Evolutionary conservation across 2,797 vertebrate genomes (phyloP), one percentile per base, ranked within the genome.

Genomic region (Pseudomugil tenellus): DNA sequence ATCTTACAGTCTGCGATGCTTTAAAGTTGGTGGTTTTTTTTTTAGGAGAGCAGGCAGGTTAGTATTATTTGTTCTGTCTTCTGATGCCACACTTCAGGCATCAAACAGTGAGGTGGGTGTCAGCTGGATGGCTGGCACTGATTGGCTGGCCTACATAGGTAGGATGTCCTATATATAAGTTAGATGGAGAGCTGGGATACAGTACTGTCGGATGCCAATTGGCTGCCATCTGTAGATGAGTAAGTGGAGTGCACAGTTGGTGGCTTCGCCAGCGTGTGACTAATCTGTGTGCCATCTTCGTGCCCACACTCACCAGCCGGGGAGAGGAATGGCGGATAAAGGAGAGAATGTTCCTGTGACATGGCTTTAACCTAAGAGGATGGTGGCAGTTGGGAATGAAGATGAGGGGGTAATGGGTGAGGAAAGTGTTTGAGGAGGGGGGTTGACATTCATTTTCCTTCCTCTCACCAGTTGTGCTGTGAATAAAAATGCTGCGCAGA

Each of bases 151-250:
- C 87, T 84, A 87, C 82, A 86, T 85, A 84, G 84, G 86, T 81
- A 77, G 59, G 46, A 53, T 76, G 88, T 74, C 91, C 86, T 82
- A 87, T 84, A 86, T 90, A 87, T 77, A 85, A 82, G 83, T 85
- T 84, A 84, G 82, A 85, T 4, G n/a, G 66, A 32, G 32, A 68
- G 56, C 66, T 41, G 71, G 67, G 76, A 72, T 84, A 81, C 88
- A 72, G 83, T 83, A 68, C 76, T 63, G 70, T 81, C 65, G 41
- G 52, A 67, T 84, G 88, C 87, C 90, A 89, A 80, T 81, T 89
- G 87, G 90, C 89, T 51, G 78, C 88, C 87, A 85, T 90, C 88
- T 91, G 89, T 70, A 70, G 80, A 87, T 90, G 90, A 90, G 81
- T 90, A 82, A 88, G 76, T 83, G 81, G 79, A 75, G 83, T 60